These are phyloP conservation scores for Harmothoe impar DNA, from an alignment of 2,888 invertebrate species.

Conservation along the genomic window DNA sequence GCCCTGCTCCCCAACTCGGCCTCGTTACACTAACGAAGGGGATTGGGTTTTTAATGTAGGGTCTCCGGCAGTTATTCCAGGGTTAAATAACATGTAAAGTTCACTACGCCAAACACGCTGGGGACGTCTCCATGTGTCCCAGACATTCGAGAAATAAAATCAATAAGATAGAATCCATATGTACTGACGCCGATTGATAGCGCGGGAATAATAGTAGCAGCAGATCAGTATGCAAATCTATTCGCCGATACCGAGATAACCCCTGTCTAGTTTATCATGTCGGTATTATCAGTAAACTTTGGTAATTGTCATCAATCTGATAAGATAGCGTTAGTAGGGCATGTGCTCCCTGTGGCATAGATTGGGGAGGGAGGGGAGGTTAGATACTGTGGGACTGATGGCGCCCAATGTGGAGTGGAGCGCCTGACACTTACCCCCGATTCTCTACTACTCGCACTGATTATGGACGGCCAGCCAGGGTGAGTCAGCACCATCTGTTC, in stretches of 20 bases:
- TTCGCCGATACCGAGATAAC: background rate
- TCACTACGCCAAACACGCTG: background rate
- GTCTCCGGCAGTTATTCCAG: background rate
- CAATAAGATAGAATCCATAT: conserved; percentile 1
- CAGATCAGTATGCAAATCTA: conserved; percentile 37
- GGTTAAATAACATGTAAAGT: background rate
- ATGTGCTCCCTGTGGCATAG: background rate
- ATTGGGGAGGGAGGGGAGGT: background rate
- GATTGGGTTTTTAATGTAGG: background rate
- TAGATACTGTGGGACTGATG: background rate
- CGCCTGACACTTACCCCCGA: conserved; percentile 42
- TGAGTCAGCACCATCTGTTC: conserved; percentile 46
- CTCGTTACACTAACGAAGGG: conserved; percentile 22
- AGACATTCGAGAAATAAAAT: background rate
- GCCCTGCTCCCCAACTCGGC: background rate
- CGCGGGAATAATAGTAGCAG: background rate
- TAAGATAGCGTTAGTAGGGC: conserved; percentile 10
- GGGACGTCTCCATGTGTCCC: background rate
- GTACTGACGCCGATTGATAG: background rate
- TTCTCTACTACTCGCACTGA: conserved; percentile 44
- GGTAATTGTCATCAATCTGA: conserved; percentile 37
- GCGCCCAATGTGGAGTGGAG: background rate
- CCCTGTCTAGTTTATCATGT: background rate
- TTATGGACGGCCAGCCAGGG: background rate
- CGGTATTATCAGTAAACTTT: conserved; percentile 22